phyloP scores from a whole-genome alignment of 2,797 vertebrate species.

The Pantherophis vulpinus region DNA sequence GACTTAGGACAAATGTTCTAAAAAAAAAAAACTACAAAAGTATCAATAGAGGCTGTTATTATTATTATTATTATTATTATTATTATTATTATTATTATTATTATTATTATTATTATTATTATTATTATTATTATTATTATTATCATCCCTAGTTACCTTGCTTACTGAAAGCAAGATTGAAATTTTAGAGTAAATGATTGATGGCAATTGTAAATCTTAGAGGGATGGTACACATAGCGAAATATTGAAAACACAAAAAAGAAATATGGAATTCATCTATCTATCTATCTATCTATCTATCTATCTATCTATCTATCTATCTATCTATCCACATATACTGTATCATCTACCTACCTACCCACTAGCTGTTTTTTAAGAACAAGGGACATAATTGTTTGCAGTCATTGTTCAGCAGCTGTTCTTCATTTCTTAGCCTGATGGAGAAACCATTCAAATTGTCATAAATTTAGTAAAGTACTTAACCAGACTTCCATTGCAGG shows the following conservation, averaged over 20 bases:
- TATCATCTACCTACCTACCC: slow-evolving; percentile 60
- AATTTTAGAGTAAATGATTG: slow-evolving; percentile 57
- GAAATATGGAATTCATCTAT: slow-evolving; percentile 57
- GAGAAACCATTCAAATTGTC: neutral
- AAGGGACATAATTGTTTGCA: neutral
- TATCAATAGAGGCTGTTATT: neutral
- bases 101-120: no score
- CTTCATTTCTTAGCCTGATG: neutral
- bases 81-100: slow-evolving; percentile 1
- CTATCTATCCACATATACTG: no score
- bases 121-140: neutral
- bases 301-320: no score
- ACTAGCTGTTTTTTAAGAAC: neutral
- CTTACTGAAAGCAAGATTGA: slow-evolving; percentile 55
- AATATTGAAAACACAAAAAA: slow-evolving; percentile 38
- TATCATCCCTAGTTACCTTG: slow-evolving; percentile 45
- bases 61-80: no score
- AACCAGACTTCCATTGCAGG: neutral
- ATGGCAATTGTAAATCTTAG: slow-evolving; percentile 45
- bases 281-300: no score
- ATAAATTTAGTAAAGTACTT: neutral
- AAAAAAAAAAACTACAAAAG: slow-evolving; percentile 37
- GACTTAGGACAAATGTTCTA: slow-evolving; percentile 40
- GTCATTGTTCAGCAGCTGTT: neutral
- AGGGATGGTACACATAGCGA: slow-evolving; percentile 37